Base-by-base conservation (phyloP, 1,140 invertebrate genomes). In the Sinonovacula constricta region DNA sequence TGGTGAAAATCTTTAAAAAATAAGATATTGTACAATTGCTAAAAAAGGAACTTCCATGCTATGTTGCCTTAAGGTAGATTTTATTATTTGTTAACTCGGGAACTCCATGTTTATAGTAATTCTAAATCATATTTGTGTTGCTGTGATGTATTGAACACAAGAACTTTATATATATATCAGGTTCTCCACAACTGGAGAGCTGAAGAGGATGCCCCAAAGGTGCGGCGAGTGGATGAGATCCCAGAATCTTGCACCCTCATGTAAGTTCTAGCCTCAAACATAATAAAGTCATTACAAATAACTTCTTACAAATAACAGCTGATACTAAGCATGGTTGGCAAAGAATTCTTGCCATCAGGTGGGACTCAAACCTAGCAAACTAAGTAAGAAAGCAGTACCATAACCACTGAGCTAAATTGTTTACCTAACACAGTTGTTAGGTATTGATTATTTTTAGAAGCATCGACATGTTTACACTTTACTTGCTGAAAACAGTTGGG, bases 151-250 rank as follows among this genome's bases (percentile, higher is more conserved):
- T 62, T n/a, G 12, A 18, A 22, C 22, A 62, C 31, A 14, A 12
- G 5, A 5, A 26, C 15, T 12, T 12, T 12, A 30, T 62, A 4
- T 12, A 62, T 54, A 36, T 66, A 57, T 26, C 65, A 85, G 82
- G 80, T 83, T n/a, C 36, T 86, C 49, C 80, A 65, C 26, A 54
- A 53, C 24, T 84, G 82, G 82, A 82, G 74, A 36, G 66, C 62
- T 18, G 77, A 82, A 36, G 57, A 33, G 26, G 75, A 84, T 28
- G 65, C 80, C 22, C 82, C 81, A 1, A 51, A 65, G 22, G 81
- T 82, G 14, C 49, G 57, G 65, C 57, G 66, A 51, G 45, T 81
- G 22, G 70, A 76, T 34, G 34, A 65, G 18, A 68, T 86, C 22
- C 82, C 82, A 14, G 77, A 85, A 30, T 69, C 81, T 10, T 69